Evolutionary conservation across 2,888 invertebrate species (phyloP), one percentile per base, ranked within the genome.

Genomic region (Byasa hedistus): DNA sequence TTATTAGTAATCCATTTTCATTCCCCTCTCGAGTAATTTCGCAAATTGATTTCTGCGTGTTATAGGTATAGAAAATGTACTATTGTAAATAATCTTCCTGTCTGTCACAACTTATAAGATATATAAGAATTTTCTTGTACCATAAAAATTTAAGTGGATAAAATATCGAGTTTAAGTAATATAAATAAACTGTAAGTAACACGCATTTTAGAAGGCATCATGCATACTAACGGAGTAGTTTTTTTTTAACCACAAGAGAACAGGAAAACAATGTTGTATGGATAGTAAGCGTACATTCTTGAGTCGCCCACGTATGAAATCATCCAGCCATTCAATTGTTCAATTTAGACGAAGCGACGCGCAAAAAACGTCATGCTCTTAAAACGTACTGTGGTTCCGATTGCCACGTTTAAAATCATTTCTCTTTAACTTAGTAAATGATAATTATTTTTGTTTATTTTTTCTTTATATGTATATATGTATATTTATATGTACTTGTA

Each of bases 1-100:
- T 57, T 54, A 61, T 66, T 65, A 67, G 64, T 69, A 71, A 72
- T 72, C 64, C 68, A 69, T 70, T 71, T 72, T 69, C 63, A 61
- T 52, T 61, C 39, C 39, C 61, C 61, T 23, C 24, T 15, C n/a
- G 19, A 57, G 21, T 57, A 19, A 12, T 8, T 65, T 27, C 10
- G 52, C 36, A 32, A 21, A 59, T 54, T 44, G 19, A 48, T 24
- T 59, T 48, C 10, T 10, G 7, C 36, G 21, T n/a, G 5, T 7
- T 48, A 5, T 48, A 19, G 48, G 19, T n/a, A 48, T n/a, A 5
- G 19, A n/a, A 48, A 12, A 39, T 39, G 12, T 39, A 15, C 12
- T 3, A 39, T 39, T 0, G 5, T 27, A 27, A 27, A 5, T 27
- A 27, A 27, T 5, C 5, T 27, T 4, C 27, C 27, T 4, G 5